Evolutionary conservation across 2,113 vertebrate species (phyloP), one percentile per base, ranked within the genome.

Genomic region (Prietella phreatophila): DNA sequence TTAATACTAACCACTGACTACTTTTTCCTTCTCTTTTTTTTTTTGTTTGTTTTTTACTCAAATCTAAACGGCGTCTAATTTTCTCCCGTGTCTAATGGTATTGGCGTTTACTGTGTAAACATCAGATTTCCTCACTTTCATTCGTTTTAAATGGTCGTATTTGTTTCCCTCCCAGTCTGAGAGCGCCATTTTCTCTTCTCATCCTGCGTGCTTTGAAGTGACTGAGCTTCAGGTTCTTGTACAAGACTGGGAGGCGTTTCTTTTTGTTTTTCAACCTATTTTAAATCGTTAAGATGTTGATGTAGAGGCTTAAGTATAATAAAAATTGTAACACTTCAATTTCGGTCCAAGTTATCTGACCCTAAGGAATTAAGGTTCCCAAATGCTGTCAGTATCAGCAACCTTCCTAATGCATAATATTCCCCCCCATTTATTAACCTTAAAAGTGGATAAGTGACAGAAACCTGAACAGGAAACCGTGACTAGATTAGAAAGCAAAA

Each of bases 151-250:
- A 90, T 89, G n/a, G 33, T 78, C 50, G 3, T 19, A 58, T 22
- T 15, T 7, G 42, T 47, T 79, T 69, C 80, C 83, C 71, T 84
- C 79, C 67, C 22, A 75, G 39, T 55, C 3, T 17, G 33, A 42
- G 60, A 83, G 89, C 89, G 89, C 86, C 90, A 91, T 91, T 91
- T 91, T 90, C 86, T 17, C 4, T 42, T 30, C 27, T 81, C n/a
- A 0, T 22, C 8, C 55, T 53, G 10, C n/a, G 30, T 36, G 8
- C 65, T 8, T 30, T 39, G 73, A 7, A 30, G 14, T 15, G 53
- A 19, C 2, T 53, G 13, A 19, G 0, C 27, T 53, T 80, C 7
- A 5, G 22, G 30, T 5, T 81, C 17, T 71, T 71, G 7, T 19
- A 20, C 69, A 73, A 73, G 19, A 5, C 69, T 73, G 69, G 9